Conservation (phyloP, 2,113 vertebrate species). For the Bujurquina vittata region DNA sequence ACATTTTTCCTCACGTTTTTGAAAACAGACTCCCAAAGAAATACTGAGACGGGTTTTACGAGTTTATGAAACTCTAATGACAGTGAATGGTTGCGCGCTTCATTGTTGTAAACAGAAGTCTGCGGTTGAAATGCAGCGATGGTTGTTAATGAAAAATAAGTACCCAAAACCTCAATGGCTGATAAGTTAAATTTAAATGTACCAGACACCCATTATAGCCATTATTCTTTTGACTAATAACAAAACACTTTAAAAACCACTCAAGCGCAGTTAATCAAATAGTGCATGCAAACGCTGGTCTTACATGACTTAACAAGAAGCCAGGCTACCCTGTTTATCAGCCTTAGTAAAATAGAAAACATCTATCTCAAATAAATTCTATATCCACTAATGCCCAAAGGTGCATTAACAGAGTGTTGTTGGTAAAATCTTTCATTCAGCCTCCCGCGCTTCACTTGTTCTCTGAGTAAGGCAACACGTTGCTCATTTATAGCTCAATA, state of each 20-base stretch:
- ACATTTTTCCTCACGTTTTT: slow-evolving; percentile 39
- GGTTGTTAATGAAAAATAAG: slow-evolving; percentile 2
- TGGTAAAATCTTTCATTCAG: slow-evolving; percentile 31
- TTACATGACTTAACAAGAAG: slow-evolving; percentile 8
- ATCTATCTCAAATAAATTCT: not conserved
- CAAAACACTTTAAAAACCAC: slow-evolving; percentile 5
- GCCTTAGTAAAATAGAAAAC: not conserved
- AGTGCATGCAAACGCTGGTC: slow-evolving; percentile 30
- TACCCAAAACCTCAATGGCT: slow-evolving; percentile 1
- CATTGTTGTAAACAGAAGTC: slow-evolving; percentile 30
- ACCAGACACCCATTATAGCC: slow-evolving; percentile 8
- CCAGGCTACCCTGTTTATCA: slow-evolving; percentile 7
- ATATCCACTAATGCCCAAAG: not conserved
- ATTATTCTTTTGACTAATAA: slow-evolving; percentile 10
- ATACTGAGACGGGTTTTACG: slow-evolving; percentile 65
- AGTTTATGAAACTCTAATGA: slow-evolving; percentile 33
- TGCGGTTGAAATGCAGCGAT: slow-evolving; percentile 1
- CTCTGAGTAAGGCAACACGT: not conserved
- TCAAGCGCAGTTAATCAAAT: not conserved
- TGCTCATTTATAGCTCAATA: slow-evolving; percentile 30
- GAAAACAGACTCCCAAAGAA: slow-evolving; percentile 69
- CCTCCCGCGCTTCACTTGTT: slow-evolving; percentile 27
- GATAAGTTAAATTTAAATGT: slow-evolving; percentile 13
- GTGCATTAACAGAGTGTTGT: slow-evolving; percentile 23
- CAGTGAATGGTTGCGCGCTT: slow-evolving; percentile 7